Conservation (phyloP, 2,113 vertebrate genomes). For the Sebastes fasciatus region DNA sequence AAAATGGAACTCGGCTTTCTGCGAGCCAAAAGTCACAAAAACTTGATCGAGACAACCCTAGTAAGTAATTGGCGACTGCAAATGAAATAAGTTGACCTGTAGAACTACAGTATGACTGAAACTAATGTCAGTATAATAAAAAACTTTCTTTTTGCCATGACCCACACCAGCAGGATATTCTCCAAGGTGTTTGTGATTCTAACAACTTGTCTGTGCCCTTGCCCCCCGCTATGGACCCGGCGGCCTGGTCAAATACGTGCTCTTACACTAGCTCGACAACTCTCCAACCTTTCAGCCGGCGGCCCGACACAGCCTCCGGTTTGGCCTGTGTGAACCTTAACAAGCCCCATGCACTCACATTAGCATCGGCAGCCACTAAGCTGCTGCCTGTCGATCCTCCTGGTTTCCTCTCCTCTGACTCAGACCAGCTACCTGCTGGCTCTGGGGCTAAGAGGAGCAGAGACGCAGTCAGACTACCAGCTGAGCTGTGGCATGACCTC, state of each 20-base stretch:
- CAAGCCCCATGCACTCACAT: constrained; percentile 28
- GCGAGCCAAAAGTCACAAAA: neutral
- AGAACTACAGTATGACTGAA: neutral
- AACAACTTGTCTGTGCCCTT: constrained; percentile 6
- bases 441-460: constrained; percentile 35
- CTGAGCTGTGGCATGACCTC: constrained; percentile 50
- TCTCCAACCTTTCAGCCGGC: constrained; percentile 30
- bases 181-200: constrained; percentile 20
- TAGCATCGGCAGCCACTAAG: constrained; percentile 56
- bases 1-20: neutral
- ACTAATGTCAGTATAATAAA: neutral
- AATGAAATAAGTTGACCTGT: neutral
- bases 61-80: neutral
- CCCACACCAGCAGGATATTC: neutral
- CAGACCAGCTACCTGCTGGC: constrained; percentile 48
- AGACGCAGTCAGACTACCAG: constrained; percentile 43
- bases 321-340: constrained; percentile 40
- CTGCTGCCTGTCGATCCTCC: constrained; percentile 51
- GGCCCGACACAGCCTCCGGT: constrained; percentile 20
- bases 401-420: constrained; percentile 28
- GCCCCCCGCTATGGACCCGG: constrained; percentile 10
- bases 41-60: neutral
- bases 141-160: neutral
- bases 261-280: constrained; percentile 28
- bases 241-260: constrained; percentile 39